A percentile compares a stretch with the other conserved stretches of the same genome.
These are phyloP conservation scores for Yponomeuta malinellus DNA, from an alignment of 2,888 invertebrate species.

Conservation along the genomic window DNA sequence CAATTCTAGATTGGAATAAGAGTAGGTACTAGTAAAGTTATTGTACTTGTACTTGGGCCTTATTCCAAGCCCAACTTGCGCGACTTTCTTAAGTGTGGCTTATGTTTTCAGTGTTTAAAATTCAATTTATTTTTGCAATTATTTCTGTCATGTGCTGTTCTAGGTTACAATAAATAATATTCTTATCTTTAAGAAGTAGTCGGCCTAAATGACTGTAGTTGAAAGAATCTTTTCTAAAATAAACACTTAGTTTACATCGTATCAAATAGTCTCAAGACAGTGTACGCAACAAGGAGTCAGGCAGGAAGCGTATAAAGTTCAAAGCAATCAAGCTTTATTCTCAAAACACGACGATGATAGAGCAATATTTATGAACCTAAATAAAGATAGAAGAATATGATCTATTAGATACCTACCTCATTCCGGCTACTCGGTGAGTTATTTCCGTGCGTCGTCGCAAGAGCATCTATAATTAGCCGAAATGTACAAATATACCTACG, in stretches of 20 bases:
- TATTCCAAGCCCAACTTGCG: too few species aligned
- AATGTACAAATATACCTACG: slow-evolving; percentile 45
- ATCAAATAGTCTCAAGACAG: not conserved
- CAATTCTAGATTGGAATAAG: not conserved
- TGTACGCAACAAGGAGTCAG: not conserved
- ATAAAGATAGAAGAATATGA: slow-evolving; percentile 1
- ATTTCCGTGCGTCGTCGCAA: slow-evolving; percentile 44
- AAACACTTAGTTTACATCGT: not conserved
- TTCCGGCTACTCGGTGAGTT: slow-evolving; percentile 32
- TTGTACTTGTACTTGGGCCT: too few species aligned
- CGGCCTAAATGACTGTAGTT: too few species aligned
- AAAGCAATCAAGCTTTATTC: not conserved
- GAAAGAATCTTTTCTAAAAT: too few species aligned
- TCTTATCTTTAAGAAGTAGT: too few species aligned
- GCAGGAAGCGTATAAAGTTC: not conserved
- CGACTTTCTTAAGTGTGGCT: too few species aligned
- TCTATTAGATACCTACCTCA: slow-evolving; percentile 14
- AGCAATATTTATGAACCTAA: not conserved
- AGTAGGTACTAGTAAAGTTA: not conserved
- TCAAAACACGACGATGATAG: not conserved
- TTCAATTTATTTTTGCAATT: too few species aligned
- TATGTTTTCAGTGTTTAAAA: too few species aligned
- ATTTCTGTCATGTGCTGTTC: too few species aligned
- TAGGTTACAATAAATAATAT: too few species aligned
- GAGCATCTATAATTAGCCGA: slow-evolving; percentile 50